A percentile compares a stretch with the other conserved stretches of the same genome.
phyloP scores from a whole-genome alignment of 1,140 invertebrate genomes.

The Anastrepha obliqua region DNA sequence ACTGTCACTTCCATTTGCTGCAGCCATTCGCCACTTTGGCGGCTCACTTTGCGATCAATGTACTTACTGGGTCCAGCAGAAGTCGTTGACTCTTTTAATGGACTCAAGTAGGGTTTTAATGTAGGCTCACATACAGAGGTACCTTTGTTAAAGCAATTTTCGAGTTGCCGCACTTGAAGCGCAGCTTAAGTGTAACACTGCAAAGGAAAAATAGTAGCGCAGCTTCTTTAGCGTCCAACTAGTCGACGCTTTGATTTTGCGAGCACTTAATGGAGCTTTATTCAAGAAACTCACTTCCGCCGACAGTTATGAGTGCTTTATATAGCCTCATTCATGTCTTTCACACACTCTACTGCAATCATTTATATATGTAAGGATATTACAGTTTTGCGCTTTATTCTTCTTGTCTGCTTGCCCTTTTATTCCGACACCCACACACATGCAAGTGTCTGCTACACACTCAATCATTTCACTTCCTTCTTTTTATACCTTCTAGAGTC shows the following conservation, averaged over 20 bases:
- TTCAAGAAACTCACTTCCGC: background rate
- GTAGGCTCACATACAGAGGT: background rate
- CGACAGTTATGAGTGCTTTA: background rate
- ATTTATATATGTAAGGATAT: background rate
- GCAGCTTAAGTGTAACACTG: background rate
- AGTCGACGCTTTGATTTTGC: background rate
- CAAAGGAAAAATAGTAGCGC: background rate
- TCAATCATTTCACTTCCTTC: background rate
- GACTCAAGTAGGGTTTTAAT: constrained; percentile 14
- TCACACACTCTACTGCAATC: background rate
- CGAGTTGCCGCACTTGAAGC: background rate
- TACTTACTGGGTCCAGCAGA: background rate
- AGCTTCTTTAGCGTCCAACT: background rate
- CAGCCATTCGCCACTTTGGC: too few species aligned
- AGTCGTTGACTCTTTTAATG: constrained; percentile 38
- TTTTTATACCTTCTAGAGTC: background rate
- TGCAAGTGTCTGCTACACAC: background rate
- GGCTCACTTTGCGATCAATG: background rate
- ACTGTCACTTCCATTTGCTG: background rate
- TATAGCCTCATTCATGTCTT: background rate
- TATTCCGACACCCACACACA: background rate
- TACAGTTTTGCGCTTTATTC: background rate
- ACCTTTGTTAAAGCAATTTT: background rate
- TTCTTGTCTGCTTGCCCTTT: background rate
- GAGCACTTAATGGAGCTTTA: constrained; percentile 17